phyloP scores from a whole-genome alignment of 92 coral and sea anemone species.

The Parazoanthus swiftii region DNA sequence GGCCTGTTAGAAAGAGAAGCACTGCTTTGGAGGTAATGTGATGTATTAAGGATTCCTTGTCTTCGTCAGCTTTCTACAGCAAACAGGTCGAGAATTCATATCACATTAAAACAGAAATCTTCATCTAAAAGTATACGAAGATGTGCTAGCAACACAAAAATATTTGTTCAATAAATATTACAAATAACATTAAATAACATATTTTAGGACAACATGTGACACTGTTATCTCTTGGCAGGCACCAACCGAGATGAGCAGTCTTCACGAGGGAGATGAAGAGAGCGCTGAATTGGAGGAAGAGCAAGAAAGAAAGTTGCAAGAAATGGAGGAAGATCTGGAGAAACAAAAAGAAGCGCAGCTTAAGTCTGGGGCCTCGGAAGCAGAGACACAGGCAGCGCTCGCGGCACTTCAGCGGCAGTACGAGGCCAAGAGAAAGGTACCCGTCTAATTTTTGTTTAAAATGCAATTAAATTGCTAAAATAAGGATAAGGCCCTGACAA shows the following conservation, averaged over 20 bases:
- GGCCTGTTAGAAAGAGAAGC: constrained; percentile 82
- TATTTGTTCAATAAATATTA: too few relatives aligned
- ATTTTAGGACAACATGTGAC: too few relatives aligned
- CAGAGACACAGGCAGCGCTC: constrained; percentile 77
- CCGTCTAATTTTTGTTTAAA: not conserved
- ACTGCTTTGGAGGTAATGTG: constrained; percentile 57
- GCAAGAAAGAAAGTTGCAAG: constrained; percentile 76
- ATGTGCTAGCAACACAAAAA: too few relatives aligned
- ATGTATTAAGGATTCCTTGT: too few relatives aligned
- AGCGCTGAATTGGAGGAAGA: constrained; percentile 78
- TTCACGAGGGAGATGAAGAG: constrained; percentile 79
- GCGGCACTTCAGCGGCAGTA: constrained; percentile 81
- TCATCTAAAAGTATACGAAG: too few relatives aligned
- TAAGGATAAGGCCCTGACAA: too few relatives aligned
- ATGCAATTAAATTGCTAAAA: too few relatives aligned
- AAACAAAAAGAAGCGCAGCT: constrained; percentile 73
- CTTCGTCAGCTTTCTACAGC: too few relatives aligned
- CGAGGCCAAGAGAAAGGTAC: constrained; percentile 89
- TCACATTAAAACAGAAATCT: too few relatives aligned
- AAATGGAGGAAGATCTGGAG: constrained; percentile 87
- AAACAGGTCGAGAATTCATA: too few relatives aligned
- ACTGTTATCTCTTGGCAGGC: not conserved
- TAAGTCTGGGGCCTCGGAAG: constrained; percentile 89
- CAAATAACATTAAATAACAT: too few relatives aligned
- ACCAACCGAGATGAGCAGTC: constrained; percentile 44